These are phyloP conservation scores for Lagocephalus sceleratus DNA, from an alignment of 2,797 vertebrate genomes.

Conservation along the genomic window DNA sequence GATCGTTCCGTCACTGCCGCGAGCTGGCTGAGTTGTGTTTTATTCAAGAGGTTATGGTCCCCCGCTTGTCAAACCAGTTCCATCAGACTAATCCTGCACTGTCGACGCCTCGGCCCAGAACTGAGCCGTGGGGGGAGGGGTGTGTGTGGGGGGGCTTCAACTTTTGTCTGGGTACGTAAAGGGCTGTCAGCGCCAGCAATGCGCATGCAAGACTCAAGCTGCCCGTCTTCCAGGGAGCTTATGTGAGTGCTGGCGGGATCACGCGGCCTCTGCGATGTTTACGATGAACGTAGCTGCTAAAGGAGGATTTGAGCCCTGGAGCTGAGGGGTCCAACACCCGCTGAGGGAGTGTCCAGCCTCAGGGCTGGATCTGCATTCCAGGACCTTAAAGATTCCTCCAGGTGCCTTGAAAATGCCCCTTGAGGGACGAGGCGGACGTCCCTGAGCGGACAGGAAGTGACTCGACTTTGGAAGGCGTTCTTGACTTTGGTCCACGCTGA, in stretches of 20 bases:
- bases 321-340: too few species aligned
- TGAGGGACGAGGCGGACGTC: slow-evolving; percentile 15
- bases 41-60: slow-evolving; percentile 54
- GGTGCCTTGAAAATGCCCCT: too few species aligned
- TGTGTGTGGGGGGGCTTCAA: slow-evolving; percentile 24
- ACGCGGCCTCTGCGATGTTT: too few species aligned
- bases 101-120: slow-evolving; percentile 49
- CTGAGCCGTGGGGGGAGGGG: slow-evolving; percentile 18
- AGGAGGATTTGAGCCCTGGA: too few species aligned
- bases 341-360: too few species aligned
- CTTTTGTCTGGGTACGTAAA: slow-evolving; percentile 46
- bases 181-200: slow-evolving; percentile 47
- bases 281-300: too few species aligned
- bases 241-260: slow-evolving; percentile 29
- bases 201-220: slow-evolving; percentile 20
- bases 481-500: slow-evolving; percentile 19
- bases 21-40: slow-evolving; percentile 41
- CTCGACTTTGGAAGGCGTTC: slow-evolving; percentile 46
- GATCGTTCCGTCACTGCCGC: slow-evolving; percentile 19
- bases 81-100: slow-evolving; percentile 58
- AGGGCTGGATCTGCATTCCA: too few species aligned
- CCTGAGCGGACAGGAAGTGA: slow-evolving; percentile 7
- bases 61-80: slow-evolving; percentile 64
- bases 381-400: too few species aligned
- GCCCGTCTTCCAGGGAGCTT: slow-evolving; percentile 36